phyloP scores from a whole-genome alignment of 2,888 invertebrate genomes.

The Micropterix aruncella region DNA sequence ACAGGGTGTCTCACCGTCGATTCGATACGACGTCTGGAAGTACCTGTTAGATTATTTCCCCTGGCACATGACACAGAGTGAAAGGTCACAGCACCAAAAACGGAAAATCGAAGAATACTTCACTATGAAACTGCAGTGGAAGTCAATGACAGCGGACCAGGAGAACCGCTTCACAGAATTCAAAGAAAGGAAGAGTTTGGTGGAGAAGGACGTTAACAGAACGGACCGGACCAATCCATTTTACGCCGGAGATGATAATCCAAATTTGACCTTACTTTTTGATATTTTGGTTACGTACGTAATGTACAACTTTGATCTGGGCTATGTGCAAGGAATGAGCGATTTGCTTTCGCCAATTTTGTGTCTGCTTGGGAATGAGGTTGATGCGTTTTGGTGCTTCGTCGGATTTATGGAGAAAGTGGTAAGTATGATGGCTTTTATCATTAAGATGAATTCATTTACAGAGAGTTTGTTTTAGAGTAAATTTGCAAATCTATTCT shows the following conservation, averaged over 20 bases:
- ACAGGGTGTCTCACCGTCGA: constrained; percentile 63
- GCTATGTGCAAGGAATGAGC: constrained; percentile 95
- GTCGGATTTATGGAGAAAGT: constrained; percentile 95
- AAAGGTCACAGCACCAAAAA: constrained; percentile 54
- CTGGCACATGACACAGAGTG: constrained; percentile 65
- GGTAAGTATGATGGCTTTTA: too few relatives aligned
- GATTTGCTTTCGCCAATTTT: constrained; percentile 90
- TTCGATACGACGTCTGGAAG: constrained; percentile 86
- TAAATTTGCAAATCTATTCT: too few relatives aligned
- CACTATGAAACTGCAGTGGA: constrained; percentile 95
- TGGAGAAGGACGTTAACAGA: constrained; percentile 95
- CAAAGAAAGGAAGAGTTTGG: constrained; percentile 81
- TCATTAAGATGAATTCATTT: too few relatives aligned
- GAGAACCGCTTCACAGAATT: constrained; percentile 79
- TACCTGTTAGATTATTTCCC: constrained; percentile 80
- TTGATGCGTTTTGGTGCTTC: constrained; percentile 98
- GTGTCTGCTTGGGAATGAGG: constrained; percentile 79
- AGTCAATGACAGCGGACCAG: constrained; percentile 74
- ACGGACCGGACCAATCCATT: constrained; percentile 86
- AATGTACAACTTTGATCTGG: constrained; percentile 98
- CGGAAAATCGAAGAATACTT: constrained; percentile 77
- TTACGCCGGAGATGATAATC: constrained; percentile 88
- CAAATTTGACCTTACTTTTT: constrained; percentile 68
- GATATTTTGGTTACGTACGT: constrained; percentile 97
- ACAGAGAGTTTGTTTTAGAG: too few relatives aligned